Evolutionary conservation across 2,113 vertebrate species (phyloP).

Genomic region (Labeo rohita): DNA sequence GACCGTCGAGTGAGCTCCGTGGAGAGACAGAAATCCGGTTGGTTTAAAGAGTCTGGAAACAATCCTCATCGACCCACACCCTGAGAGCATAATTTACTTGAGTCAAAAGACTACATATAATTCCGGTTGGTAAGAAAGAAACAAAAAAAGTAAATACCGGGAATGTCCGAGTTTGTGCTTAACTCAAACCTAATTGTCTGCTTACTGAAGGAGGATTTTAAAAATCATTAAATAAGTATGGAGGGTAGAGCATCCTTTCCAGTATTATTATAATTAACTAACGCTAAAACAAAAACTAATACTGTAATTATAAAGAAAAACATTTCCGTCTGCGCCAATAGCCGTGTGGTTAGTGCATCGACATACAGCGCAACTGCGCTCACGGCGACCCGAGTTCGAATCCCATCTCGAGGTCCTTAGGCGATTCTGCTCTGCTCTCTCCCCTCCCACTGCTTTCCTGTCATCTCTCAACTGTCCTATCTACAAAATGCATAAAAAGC

Average conservation of each 20-base stretch:
- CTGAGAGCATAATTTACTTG: background rate
- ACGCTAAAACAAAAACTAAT: background rate
- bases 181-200: background rate
- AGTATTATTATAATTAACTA: too few relatives aligned
- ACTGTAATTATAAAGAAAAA: background rate
- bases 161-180: background rate
- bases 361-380: too few relatives aligned
- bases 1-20: background rate
- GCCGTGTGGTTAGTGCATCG: too few relatives aligned
- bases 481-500: too few relatives aligned
- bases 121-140: background rate
- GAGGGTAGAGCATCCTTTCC: background rate
- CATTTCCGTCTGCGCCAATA: too few relatives aligned
- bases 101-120: background rate
- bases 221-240: background rate
- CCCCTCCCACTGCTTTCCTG: too few relatives aligned
- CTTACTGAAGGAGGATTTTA: too few relatives aligned
- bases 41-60: background rate
- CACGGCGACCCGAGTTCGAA: too few relatives aligned
- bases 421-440: too few relatives aligned
- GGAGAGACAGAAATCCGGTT: constrained; percentile 17
- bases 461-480: too few relatives aligned
- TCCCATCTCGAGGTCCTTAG: too few relatives aligned
- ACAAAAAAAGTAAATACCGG: background rate
- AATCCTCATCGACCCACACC: constrained; percentile 5